These are phyloP conservation scores for Yponomeuta evonymella DNA, from an alignment of 2,888 invertebrate genomes.

Conservation along the genomic window DNA sequence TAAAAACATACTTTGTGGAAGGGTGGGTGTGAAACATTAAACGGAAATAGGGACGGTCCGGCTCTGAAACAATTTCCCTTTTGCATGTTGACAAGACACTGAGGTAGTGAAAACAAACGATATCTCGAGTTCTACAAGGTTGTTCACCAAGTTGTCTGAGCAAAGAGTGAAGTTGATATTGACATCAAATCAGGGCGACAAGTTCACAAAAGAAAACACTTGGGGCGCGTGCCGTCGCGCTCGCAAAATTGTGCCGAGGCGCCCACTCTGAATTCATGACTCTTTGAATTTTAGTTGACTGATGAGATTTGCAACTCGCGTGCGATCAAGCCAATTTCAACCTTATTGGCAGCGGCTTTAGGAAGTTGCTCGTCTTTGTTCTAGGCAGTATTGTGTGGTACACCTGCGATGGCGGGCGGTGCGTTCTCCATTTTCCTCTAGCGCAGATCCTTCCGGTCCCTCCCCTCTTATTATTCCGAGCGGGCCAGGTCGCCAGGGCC, in stretches of 20 bases:
- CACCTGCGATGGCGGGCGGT: conserved; percentile 11
- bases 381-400: neutral
- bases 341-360: neutral
- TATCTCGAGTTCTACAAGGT: neutral
- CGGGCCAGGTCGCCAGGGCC: conserved; percentile 56
- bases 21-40: neutral
- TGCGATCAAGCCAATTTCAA: neutral
- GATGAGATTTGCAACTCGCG: conserved; percentile 8
- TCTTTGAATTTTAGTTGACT: conserved; percentile 6
- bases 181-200: neutral
- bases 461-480: conserved; percentile 48
- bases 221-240: neutral
- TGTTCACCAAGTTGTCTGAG: neutral
- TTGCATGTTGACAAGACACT: neutral
- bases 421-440: conserved; percentile 8
- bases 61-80: neutral
- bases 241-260: conserved; percentile 2
- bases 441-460: conserved; percentile 14
- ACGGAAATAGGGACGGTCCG: neutral
- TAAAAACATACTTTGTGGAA: neutral
- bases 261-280: neutral
- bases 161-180: neutral
- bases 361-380: conserved; percentile 2
- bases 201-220: neutral
- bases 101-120: neutral